These are phyloP conservation scores for Cosmorhoe ocellata DNA, from an alignment of 2,888 invertebrate species.

Conservation along the genomic window DNA sequence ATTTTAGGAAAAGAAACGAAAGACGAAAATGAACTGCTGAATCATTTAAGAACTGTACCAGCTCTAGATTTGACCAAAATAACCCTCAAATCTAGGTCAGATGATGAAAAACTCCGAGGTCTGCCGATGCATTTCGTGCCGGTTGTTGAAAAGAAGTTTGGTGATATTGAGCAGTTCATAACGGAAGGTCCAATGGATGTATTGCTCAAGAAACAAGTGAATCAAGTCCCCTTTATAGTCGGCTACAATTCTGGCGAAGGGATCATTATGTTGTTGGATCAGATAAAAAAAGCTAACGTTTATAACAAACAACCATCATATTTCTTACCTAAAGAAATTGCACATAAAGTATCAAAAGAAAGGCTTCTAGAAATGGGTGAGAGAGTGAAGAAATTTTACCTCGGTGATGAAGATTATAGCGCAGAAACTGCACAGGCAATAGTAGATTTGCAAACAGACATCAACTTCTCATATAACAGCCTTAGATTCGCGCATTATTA, in stretches of 20 bases:
- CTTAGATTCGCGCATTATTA: constrained; percentile 51
- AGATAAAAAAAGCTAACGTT: constrained; percentile 41
- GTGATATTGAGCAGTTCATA: constrained; percentile 48
- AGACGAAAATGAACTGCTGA: constrained; percentile 8
- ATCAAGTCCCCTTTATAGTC: constrained; percentile 50
- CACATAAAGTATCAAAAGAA: constrained; percentile 37
- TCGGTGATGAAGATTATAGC: constrained; percentile 41
- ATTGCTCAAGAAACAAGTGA: constrained; percentile 43
- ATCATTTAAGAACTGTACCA: background rate
- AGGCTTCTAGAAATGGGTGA: constrained; percentile 45
- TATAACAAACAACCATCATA: constrained; percentile 45
- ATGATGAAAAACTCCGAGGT: constrained; percentile 49
- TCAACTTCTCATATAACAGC: constrained; percentile 46
- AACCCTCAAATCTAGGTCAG: constrained; percentile 41
- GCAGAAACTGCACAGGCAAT: constrained; percentile 38
- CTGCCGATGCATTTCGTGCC: constrained; percentile 53
- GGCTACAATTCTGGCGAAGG: constrained; percentile 60
- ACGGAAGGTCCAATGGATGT: constrained; percentile 45
- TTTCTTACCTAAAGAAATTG: constrained; percentile 51
- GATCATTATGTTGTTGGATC: constrained; percentile 38
- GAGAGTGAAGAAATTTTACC: constrained; percentile 50
- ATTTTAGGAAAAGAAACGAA: constrained; percentile 11
- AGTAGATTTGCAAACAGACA: constrained; percentile 45
- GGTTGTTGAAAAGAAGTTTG: constrained; percentile 53
- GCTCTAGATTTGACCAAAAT: constrained; percentile 40